Percentiles rank a stretch among this genome's conserved stretches.
Conservation (phyloP, 2,797 vertebrate genomes). For the Fistularia tabacaria region DNA sequence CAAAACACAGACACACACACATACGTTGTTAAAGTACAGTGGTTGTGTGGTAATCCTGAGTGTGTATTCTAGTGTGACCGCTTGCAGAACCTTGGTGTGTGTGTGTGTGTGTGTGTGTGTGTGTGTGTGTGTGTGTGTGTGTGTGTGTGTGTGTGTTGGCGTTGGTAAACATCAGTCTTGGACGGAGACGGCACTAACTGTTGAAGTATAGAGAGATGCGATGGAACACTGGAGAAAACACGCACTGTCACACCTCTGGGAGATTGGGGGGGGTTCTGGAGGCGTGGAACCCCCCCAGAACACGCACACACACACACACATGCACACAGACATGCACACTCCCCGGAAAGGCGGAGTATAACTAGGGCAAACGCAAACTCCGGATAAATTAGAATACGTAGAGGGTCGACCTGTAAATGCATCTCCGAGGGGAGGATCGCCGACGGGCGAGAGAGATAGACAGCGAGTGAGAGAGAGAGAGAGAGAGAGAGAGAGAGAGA, state of each 20-base stretch:
- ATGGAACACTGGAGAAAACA: conserved; percentile 25
- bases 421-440: too few relatives aligned
- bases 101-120: background rate
- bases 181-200: conserved; percentile 29
- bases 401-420: too few relatives aligned
- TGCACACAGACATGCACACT: background rate
- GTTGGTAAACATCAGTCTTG: conserved; percentile 20
- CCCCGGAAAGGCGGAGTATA: background rate
- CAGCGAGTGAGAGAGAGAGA: too few relatives aligned
- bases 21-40: too few relatives aligned
- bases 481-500: too few relatives aligned
- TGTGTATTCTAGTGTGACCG: too few relatives aligned
- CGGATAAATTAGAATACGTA: too few relatives aligned
- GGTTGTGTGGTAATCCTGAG: too few relatives aligned
- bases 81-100: too few relatives aligned
- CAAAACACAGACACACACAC: too few relatives aligned
- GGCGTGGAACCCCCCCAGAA: conserved; percentile 47
- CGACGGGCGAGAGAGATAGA: too few relatives aligned
- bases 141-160: background rate
- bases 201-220: conserved; percentile 18
- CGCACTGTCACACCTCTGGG: conserved; percentile 41
- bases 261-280: conserved; percentile 43
- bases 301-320: conserved; percentile 17
- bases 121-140: background rate
- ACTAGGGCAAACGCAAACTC: too few relatives aligned